Base-by-base conservation (phyloP, 2,797 vertebrate genomes). In the Sebastes itinus region DNA sequence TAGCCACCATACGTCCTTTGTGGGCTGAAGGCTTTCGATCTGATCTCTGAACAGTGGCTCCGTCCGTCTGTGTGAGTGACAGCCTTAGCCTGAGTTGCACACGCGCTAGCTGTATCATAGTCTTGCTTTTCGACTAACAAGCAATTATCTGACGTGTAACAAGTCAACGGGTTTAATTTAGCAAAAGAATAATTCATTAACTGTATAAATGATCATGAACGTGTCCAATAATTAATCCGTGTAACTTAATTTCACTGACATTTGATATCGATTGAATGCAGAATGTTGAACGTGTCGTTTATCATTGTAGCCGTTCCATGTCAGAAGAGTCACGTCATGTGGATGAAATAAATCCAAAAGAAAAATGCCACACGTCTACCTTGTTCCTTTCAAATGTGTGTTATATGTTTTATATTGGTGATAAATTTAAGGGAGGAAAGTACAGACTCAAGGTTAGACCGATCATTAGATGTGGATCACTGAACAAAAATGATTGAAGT, bases 271-370 rank as follows among this genome's bases (percentile, higher is more conserved):
- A 70, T 81, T 60, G n/a, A 76, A 76, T 72, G 72, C 64, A 77
- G 25, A 68, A 58, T 42, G 70, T 79, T 28, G 13, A 55, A 75
- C 35, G 65, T 60, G 52, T 78, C 55, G 55, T 66, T 81, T 58
- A 46, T 74, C 84, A 75, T 46, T 65, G 71, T 84, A 74, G 85
- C 75, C 82, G 67, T 30, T 82, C 49, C 64, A 32, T 70, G 83
- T 90, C 75, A 20, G 49, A 79, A 81, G 77, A 74, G 52, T 83
- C 77, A 78, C 5, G 14, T 77, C 25, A 60, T 73, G 71, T 18
- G 20, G 73, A 72, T 64, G 46, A 49, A 88, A 92, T 92, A 92
- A 92, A 94, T 75, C 42, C 8, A 10, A 78, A 35, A 56, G 66
- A 27, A 62, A 84, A 82, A 90, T 70, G 32, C 28, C n/a, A 59